Base-by-base conservation (phyloP, 2,797 vertebrate genomes). In the Pangasius macronema region DNA sequence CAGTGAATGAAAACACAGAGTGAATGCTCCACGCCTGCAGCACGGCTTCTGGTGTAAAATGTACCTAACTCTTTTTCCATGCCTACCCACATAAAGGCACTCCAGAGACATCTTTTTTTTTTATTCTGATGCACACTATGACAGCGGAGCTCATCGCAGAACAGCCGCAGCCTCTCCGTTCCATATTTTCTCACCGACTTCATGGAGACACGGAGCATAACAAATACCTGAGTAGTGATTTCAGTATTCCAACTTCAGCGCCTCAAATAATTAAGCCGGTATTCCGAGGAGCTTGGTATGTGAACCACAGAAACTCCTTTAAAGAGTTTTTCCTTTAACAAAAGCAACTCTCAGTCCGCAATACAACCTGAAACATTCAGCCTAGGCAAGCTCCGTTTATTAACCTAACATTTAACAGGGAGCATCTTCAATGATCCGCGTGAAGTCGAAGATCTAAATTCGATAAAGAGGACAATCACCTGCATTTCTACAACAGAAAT, bases 1-100 rank as follows among this genome's bases (percentile, higher is more conserved):
- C 42, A 11, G 27, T 49, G 42, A 83, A 83, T 30, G 59, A 65
- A 82, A 65, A 65, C 79, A 42, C 59, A 65, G 24, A 82, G 42
- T 0, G 39, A 82, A 49, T 9, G 24, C 59, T 82, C 59, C 39
- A 65, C 0, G 24, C 59, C 39, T 18, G 0, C 13, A 82, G 80
- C 80, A 46, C 30, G 39, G 59, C 57, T 82, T 65, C 57, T 82
- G 36, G 59, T 63, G 57, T 24, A 39, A 80, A 59, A 20, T 59
- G 10, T 2, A 24, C 24, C 55, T 10, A 27, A 49, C 22, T n/a
- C 13, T 4, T 8, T 46, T 16, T 59, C 1, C 24, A 65, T 61
- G 18, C 49, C 27, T 82, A 33, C 10, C 53, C 53, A 80, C 53
- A 39, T 14, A 30, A 53, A 30, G 20, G 33, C 77, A 39, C 36